These are phyloP conservation scores for Deilephila porcellus DNA, from an alignment of 2,888 invertebrate genomes.

Conservation along the genomic window DNA sequence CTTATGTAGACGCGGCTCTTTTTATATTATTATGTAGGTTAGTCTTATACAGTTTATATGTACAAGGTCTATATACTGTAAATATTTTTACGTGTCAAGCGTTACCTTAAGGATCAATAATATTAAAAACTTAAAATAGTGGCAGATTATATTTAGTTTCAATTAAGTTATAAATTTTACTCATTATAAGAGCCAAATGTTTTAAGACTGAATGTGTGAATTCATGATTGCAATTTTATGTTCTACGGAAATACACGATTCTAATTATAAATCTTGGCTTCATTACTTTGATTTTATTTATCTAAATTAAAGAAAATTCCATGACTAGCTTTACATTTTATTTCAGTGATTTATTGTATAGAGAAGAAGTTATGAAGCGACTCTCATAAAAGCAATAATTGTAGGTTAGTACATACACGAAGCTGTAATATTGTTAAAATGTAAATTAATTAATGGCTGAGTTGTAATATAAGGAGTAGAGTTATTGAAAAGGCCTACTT, in stretches of 20 bases:
- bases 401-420: constrained; percentile 28
- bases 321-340: constrained; percentile 22
- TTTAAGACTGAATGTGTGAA: constrained; percentile 81
- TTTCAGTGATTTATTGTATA: constrained; percentile 20
- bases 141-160: constrained; percentile 45
- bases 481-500: constrained; percentile 60
- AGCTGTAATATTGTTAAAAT: constrained; percentile 26
- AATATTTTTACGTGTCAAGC: constrained; percentile 57
- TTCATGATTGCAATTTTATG: constrained; percentile 63
- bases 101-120: constrained; percentile 47
- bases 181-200: constrained; percentile 82
- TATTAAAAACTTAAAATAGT: constrained; percentile 39
- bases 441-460: constrained; percentile 43
- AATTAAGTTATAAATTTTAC: constrained; percentile 56
- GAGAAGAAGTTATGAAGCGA: background rate
- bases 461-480: constrained; percentile 52
- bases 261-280: constrained; percentile 12
- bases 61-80: constrained; percentile 61
- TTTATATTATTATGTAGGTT: constrained; percentile 61
- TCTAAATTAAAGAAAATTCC: constrained; percentile 17
- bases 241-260: constrained; percentile 33
- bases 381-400: constrained; percentile 40
- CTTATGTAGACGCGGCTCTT: constrained; percentile 59
- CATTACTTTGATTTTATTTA: constrained; percentile 16
- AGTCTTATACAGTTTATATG: constrained; percentile 52